Conservation (phyloP, 2,113 vertebrate genomes). For the Girardinichthys multiradiatus region DNA sequence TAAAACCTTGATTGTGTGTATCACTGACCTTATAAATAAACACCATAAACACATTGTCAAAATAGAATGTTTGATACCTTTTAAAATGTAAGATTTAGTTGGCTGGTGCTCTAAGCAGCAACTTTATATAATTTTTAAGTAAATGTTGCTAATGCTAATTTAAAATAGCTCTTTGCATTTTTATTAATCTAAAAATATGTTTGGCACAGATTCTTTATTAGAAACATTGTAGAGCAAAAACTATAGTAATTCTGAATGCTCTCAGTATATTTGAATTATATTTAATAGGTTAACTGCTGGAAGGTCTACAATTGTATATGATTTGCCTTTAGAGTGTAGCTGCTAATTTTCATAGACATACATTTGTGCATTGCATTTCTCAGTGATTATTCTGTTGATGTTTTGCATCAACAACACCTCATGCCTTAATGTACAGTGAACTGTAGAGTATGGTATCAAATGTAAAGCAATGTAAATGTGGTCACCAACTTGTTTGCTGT, state of each 20-base stretch:
- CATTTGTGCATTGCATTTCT: conserved; percentile 63
- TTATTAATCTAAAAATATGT: conserved; percentile 5
- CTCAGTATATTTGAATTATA: not conserved
- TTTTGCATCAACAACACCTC: conserved; percentile 71
- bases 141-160: conserved; percentile 15
- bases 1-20: not conserved
- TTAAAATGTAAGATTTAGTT: conserved; percentile 27
- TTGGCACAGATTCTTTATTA: conserved; percentile 20
- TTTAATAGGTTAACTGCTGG: conserved; percentile 21
- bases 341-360: conserved; percentile 39
- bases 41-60: conserved; percentile 7
- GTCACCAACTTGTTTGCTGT: conserved; percentile 65
- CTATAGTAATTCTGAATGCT: conserved; percentile 30
- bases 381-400: conserved; percentile 57
- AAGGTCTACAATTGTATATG: conserved; percentile 23
- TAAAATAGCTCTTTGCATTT: conserved; percentile 21
- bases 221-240: conserved; percentile 5
- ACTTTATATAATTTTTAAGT: conserved; percentile 37
- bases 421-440: conserved; percentile 83
- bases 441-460: conserved; percentile 67
- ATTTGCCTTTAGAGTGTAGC: conserved; percentile 37
- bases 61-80: conserved; percentile 24
- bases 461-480: conserved; percentile 66
- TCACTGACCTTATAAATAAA: not conserved
- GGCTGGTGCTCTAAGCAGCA: conserved; percentile 51